Evolutionary conservation across 2,797 vertebrate species (phyloP), one percentile per base, ranked within the genome.

Genomic region (Echiichthys vipera): DNA sequence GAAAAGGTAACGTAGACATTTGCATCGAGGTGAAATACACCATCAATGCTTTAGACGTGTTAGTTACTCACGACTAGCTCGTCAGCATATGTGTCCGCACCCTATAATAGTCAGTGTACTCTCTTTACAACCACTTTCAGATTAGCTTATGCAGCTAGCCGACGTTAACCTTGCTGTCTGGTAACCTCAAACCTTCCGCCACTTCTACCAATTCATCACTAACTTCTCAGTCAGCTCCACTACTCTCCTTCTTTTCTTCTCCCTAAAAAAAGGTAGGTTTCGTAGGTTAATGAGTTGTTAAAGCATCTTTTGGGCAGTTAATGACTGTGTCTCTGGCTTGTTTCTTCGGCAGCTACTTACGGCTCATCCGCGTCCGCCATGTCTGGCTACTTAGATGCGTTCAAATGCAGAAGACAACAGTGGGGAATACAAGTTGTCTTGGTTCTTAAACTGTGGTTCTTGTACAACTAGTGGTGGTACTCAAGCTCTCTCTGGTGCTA

Each of bases 171-270:
- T 81, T 82, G 50, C 65, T 87, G 76, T 54, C 81, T 72, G 12
- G 36, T 80, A 88, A 90, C 88, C 88, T 89, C 86, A 90, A 92
- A 91, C 86, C 85, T 92, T 87, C 77, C 75, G 86, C 63, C 84
- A 90, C 58, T 77, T 87, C 83, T 92, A 92, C 78, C 79, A 90
- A 86, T 84, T 93, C 91, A 93, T 93, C 93, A 96, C 96, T 97
- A 97, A 98, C 96, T 96, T 96, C 95, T 97, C 94, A 95, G 95
- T 94, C 95, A 95, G 96, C 95, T 96, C 96, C 95, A 96, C 97
- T 97, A 97, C 93, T 96, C 95, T 96, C 93, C 95, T 96, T 97
- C 95, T 97, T 97, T 97, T 97, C 96, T 97, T 97, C 96, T 97
- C 96, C 96, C 96, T 97, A 97, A 95, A 96, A 93, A 90, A 92